Evolutionary conservation across 1,140 invertebrate genomes (phyloP).

Genomic region (Hylyphantes graminicola): DNA sequence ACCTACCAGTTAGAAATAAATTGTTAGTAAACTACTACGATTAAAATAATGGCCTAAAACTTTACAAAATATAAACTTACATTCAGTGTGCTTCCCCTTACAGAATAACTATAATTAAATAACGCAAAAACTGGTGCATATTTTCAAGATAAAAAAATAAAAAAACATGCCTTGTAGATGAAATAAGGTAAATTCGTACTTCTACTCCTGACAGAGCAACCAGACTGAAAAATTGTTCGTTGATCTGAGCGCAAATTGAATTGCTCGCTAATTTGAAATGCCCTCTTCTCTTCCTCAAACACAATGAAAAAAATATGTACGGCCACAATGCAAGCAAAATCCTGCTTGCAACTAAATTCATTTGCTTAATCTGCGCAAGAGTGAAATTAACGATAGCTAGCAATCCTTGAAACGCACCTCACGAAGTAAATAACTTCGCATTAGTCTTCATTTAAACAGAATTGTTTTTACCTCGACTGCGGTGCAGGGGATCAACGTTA

Average conservation of each 20-base stretch:
- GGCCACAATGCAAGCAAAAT: too few relatives aligned
- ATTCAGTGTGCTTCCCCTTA: too few relatives aligned
- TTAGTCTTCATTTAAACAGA: constrained; percentile 55
- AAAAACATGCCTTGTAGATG: background rate
- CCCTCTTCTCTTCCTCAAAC: background rate
- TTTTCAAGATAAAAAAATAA: background rate
- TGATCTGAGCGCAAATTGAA: constrained; percentile 40
- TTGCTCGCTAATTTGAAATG: constrained; percentile 38
- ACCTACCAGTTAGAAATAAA: too few relatives aligned
- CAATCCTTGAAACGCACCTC: constrained; percentile 22
- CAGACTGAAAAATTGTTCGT: background rate
- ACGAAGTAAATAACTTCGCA: constrained; percentile 35
- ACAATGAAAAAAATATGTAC: background rate
- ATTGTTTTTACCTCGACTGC: constrained; percentile 33
- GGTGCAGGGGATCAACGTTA: background rate
- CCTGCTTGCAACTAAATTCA: constrained; percentile 17
- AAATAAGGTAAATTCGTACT: background rate
- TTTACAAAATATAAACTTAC: too few relatives aligned
- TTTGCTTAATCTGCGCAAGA: constrained; percentile 42
- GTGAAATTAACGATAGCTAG: constrained; percentile 38
- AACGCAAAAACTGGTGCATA: too few relatives aligned
- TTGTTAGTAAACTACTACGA: too few relatives aligned
- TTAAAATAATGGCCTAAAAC: too few relatives aligned
- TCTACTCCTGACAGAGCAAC: background rate
- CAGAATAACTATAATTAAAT: too few relatives aligned